phyloP scores from a whole-genome alignment of 2,113 vertebrate species.

The Cyanoramphus novaezelandiae region DNA sequence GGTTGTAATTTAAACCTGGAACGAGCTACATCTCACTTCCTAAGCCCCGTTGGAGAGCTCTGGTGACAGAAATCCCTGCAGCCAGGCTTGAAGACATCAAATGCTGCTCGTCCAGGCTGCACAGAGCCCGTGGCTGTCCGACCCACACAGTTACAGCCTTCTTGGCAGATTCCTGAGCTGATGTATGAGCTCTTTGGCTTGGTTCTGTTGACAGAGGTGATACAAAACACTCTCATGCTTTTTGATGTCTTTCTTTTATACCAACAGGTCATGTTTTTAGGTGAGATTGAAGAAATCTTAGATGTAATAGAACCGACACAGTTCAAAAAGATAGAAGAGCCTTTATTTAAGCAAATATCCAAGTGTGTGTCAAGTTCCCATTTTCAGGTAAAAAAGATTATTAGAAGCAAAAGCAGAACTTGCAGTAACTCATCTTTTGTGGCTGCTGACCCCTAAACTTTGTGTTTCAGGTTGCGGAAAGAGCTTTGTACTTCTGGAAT shows the following conservation, averaged over 20 bases:
- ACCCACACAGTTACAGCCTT: not conserved
- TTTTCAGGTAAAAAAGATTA: slow-evolving; percentile 85
- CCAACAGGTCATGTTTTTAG: slow-evolving; percentile 95
- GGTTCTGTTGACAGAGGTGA: not conserved
- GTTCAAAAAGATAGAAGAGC: slow-evolving; percentile 97
- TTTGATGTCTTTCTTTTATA: not conserved
- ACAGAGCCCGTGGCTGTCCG: not conserved
- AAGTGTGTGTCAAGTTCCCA: slow-evolving; percentile 96
- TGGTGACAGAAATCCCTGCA: not conserved
- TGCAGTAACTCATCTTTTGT: not conserved
- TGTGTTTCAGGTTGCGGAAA: slow-evolving; percentile 90
- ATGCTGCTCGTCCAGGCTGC: not conserved
- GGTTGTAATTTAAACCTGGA: not conserved
- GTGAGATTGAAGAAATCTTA: slow-evolving; percentile 98
- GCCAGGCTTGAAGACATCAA: not conserved
- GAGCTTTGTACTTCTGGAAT: slow-evolving; percentile 98
- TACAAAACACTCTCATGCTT: not conserved
- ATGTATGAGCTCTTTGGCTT: not conserved
- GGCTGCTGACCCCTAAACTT: not conserved
- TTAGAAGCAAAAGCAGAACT: not conserved
- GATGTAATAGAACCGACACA: slow-evolving; percentile 98
- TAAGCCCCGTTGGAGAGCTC: not conserved
- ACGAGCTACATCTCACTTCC: not conserved
- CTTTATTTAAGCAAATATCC: slow-evolving; percentile 95
- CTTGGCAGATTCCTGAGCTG: not conserved